Evolutionary conservation across 1,140 invertebrate species (phyloP).

Genomic region (Pogonomyrmex californicus): DNA sequence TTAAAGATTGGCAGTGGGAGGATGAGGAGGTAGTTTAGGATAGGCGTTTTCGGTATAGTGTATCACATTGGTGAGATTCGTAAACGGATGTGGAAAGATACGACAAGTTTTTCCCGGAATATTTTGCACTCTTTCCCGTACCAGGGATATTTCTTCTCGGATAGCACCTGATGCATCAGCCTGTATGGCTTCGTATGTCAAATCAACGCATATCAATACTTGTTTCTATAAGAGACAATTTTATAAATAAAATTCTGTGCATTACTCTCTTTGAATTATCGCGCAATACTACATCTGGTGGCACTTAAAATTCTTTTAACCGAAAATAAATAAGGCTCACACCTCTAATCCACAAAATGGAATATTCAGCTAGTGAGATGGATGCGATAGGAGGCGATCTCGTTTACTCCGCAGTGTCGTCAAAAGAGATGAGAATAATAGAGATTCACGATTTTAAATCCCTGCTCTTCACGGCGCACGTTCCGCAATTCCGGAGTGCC

Average conservation of each 20-base stretch:
- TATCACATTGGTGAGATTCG: slow-evolving; percentile 49
- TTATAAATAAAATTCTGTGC: background rate
- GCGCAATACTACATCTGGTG: slow-evolving; percentile 23
- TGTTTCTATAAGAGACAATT: background rate
- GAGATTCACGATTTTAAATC: slow-evolving; percentile 63
- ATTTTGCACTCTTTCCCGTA: slow-evolving; percentile 33
- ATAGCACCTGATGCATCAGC: background rate
- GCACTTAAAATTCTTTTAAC: slow-evolving; percentile 77
- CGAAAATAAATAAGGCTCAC: slow-evolving; percentile 75
- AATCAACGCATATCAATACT: slow-evolving; percentile 28
- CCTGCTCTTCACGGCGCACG: background rate
- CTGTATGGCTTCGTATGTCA: background rate
- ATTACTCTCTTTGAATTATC: slow-evolving; percentile 71
- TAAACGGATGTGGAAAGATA: slow-evolving; percentile 57
- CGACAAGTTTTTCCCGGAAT: slow-evolving; percentile 51
- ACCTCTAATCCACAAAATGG: slow-evolving; percentile 69
- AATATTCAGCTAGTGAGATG: slow-evolving; percentile 47
- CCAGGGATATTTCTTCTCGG: background rate
- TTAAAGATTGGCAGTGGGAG: background rate
- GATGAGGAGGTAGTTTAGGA: background rate
- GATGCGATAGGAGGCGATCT: slow-evolving; percentile 26
- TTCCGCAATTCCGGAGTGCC: slow-evolving; percentile 59
- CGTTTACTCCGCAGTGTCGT: slow-evolving; percentile 57
- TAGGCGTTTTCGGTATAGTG: slow-evolving; percentile 16
- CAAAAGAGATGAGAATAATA: slow-evolving; percentile 27